Evolutionary conservation across 1,140 invertebrate genomes (phyloP).

Genomic region (Babylonia areolata): DNA sequence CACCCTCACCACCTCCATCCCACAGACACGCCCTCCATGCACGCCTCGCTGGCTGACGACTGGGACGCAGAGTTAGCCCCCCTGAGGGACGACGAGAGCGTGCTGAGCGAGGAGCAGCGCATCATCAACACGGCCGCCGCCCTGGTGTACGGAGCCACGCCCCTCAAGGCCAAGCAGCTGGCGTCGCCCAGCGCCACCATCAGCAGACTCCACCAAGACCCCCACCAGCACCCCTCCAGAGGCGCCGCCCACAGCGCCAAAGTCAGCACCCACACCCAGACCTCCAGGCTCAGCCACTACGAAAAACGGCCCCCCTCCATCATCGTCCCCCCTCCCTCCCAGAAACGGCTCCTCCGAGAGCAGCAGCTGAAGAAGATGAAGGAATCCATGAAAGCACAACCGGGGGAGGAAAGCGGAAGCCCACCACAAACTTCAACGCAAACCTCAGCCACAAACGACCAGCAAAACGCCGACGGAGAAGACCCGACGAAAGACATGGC

Average conservation of each 20-base stretch:
- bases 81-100: constrained; percentile 9
- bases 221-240: neutral
- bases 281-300: neutral
- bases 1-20: neutral
- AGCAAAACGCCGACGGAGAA: neutral
- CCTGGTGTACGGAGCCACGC: neutral
- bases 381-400: neutral
- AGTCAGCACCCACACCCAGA: neutral
- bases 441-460: neutral
- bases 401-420: neutral
- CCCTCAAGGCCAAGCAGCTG: neutral
- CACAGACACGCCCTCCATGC: neutral
- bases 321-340: neutral
- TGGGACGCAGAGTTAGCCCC: neutral
- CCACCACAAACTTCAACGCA: neutral
- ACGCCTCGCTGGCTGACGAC: neutral
- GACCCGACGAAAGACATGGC: constrained; percentile 13
- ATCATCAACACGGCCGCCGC: neutral
- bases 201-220: neutral
- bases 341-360: neutral
- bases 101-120: neutral
- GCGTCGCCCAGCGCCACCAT: neutral
- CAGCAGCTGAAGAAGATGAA: neutral
- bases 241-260: neutral
- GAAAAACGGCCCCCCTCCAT: neutral